A percentile compares a stretch with the other conserved stretches of the same genome.
phyloP scores from a whole-genome alignment of 2,113 vertebrate genomes.

The Osmerus mordax region DNA sequence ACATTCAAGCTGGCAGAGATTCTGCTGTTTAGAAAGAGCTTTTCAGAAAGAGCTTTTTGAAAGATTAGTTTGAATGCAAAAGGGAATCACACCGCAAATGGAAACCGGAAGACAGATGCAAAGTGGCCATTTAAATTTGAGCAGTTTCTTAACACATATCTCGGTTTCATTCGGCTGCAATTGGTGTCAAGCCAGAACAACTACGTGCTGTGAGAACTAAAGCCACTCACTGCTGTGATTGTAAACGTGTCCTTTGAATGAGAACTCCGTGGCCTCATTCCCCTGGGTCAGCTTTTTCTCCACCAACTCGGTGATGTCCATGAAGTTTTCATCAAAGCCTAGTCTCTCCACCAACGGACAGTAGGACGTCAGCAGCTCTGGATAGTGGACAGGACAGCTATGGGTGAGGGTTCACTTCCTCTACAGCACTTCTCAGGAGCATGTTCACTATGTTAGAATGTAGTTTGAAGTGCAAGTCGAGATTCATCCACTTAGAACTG shows the following conservation, averaged over 20 bases:
- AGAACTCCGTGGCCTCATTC: slow-evolving; percentile 24
- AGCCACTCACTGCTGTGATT: slow-evolving; percentile 68
- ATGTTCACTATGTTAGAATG: neutral
- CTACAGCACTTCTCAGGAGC: neutral
- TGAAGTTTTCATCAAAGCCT: slow-evolving; percentile 90
- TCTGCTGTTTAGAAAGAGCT: neutral
- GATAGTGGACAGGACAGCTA: slow-evolving; percentile 25
- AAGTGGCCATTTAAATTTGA: slow-evolving; percentile 31
- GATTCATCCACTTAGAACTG: neutral
- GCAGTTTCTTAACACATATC: slow-evolving; percentile 37
- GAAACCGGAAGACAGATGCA: slow-evolving; percentile 54
- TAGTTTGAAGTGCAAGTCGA: neutral
- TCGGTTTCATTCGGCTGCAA: slow-evolving; percentile 34
- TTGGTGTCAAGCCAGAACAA: slow-evolving; percentile 7
- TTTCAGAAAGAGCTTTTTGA: neutral
- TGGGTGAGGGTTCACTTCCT: slow-evolving; percentile 5
- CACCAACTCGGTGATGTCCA: slow-evolving; percentile 83
- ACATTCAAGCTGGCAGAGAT: neutral
- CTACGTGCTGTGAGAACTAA: neutral
- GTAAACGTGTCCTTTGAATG: slow-evolving; percentile 79
- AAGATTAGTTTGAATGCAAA: neutral
- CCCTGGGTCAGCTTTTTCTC: slow-evolving; percentile 66
- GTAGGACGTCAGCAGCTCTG: slow-evolving; percentile 83
- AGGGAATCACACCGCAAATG: neutral
- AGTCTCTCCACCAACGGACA: slow-evolving; percentile 85